A percentile compares a stretch with the other conserved stretches of the same genome.
Conservation (phyloP, 2,797 vertebrate genomes). For the Neosilurus hyrtlii region DNA sequence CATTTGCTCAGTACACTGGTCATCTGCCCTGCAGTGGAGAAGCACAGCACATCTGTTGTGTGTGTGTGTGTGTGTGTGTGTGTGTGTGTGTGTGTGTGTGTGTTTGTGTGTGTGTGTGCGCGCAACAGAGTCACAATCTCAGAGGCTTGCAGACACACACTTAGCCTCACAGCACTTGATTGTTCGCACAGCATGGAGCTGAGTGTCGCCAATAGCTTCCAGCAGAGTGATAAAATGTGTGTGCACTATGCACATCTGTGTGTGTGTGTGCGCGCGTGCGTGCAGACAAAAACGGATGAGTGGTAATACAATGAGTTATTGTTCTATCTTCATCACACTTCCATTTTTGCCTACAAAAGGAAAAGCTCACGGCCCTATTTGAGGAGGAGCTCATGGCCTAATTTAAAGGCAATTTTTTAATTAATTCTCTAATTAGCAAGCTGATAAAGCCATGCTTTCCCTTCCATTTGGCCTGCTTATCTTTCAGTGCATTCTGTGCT, state of each 20-base stretch:
- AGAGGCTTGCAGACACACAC: constrained; percentile 35
- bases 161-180: constrained; percentile 47
- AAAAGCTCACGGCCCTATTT: not conserved
- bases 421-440: not conserved
- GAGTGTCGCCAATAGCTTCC: constrained; percentile 35
- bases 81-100: not conserved
- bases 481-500: not conserved
- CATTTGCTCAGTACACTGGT: constrained; percentile 14
- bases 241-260: not conserved
- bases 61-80: not conserved
- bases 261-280: not conserved
- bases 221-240: constrained; percentile 19
- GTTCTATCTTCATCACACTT: constrained; percentile 3
- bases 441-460: not conserved
- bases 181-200: constrained; percentile 42
- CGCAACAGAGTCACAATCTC: constrained; percentile 11
- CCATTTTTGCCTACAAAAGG: not conserved
- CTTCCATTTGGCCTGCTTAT: not conserved
- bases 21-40: constrained; percentile 11
- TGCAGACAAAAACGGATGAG: constrained; percentile 26
- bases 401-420: not conserved
- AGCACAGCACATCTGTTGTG: constrained; percentile 18
- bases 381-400: constrained; percentile 2
- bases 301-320: constrained; percentile 6
- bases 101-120: not conserved